Percentiles rank a stretch among this genome's conserved stretches.
Evolutionary conservation across 2,113 vertebrate genomes (phyloP).

Genomic region (Microcebus griseorufus): DNA sequence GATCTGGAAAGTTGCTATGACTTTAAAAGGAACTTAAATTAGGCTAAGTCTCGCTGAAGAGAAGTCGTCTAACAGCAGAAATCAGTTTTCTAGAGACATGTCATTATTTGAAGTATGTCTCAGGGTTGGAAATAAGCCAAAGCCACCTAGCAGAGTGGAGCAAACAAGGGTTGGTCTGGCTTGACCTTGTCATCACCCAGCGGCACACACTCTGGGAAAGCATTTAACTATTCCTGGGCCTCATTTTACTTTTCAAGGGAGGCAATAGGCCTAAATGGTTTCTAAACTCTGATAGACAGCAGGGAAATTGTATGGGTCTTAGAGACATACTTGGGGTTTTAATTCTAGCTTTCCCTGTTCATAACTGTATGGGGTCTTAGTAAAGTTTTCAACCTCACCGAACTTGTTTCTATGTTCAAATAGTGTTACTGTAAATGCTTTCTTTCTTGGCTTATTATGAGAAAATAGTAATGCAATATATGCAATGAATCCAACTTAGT

Average conservation of each 20-base stretch:
- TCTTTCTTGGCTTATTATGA: background rate
- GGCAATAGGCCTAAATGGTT: background rate
- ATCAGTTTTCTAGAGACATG: background rate
- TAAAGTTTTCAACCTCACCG: background rate
- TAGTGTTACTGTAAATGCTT: background rate
- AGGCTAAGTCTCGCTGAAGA: background rate
- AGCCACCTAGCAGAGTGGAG: background rate
- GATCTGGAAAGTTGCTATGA: background rate
- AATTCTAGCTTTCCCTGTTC: background rate
- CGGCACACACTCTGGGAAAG: rapidly evolving
- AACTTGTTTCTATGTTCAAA: background rate
- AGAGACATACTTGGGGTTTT: background rate
- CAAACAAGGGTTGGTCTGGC: background rate
- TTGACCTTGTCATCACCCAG: too few relatives aligned
- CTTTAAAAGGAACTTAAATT: background rate
- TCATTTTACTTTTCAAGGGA: background rate
- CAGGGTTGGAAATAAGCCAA: background rate
- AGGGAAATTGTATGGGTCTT: background rate
- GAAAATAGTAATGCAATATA: background rate
- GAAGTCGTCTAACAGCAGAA: background rate
- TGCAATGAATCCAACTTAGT: background rate
- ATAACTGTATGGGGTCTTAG: background rate
- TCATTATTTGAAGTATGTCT: background rate
- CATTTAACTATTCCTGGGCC: background rate
- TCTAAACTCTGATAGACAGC: background rate